Base-by-base conservation (phyloP, 2,888 invertebrate genomes). In the Rhimphoctona megacephalus region DNA sequence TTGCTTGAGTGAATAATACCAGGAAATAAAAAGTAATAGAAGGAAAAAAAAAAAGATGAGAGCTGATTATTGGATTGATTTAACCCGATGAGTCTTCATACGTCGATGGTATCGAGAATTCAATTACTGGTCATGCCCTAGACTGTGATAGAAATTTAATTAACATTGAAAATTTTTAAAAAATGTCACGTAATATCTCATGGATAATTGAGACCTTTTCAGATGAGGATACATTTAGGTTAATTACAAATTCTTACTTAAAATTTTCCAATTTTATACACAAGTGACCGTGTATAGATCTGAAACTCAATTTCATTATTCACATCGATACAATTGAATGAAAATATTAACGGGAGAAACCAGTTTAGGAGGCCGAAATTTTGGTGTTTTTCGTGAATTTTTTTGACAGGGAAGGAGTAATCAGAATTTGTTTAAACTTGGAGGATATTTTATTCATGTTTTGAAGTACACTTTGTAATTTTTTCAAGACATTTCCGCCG, bases 11-110 rank as follows among this genome's bases (percentile, higher is more conserved):
- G 54, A 66, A 72, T 67, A 46, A 74, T 57, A 69, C 25, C 43
- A 19, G 19, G 66, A 33, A 61, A 30, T 67, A 39, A 54, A n/a
- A 67, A 52, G 43, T 36, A 4, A 1, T 43, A 1, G 6, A 52
- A 54, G 43, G 43, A 57, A 43, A 69, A 33, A 39, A 69, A 39
- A 39, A 39, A 39, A n/a, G 4, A 64, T 9, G 8, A 43, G 43
- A 76, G n/a, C 17, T 43, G 22, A 76, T 81, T 66, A 57, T 67
- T 39, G 52, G 74, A 66, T 73, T 74, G 54, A 74, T 81, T 36
- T 39, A 67, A 66, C 25, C 52, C 39, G 81, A 73, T 61, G 64
- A 81, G 72, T n/a, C 52, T 30, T n/a, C 43, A n/a, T 80, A 43
- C 61, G 43, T 74, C 25, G 36, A 54, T 19, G 8, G 9, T 49